Evolutionary conservation across 2,797 vertebrate species (phyloP), one percentile per base, ranked within the genome.

Genomic region (Morus bassanus): DNA sequence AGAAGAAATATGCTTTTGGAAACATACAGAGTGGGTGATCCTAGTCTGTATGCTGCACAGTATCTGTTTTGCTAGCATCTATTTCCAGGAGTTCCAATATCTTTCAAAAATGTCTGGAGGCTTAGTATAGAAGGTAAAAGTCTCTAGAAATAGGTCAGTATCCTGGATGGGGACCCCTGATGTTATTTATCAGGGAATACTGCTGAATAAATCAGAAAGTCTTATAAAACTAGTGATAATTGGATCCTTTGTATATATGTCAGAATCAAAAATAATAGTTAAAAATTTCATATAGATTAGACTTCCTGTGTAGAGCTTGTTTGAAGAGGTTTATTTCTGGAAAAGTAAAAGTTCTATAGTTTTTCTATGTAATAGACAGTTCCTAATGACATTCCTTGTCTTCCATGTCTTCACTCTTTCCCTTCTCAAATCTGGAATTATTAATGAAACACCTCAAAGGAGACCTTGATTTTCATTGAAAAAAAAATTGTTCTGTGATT

Each of bases 261-360:
- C 64, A 68, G n/a, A 85, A 25, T 35, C 1, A 69, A 95, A 88
- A 80, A 74, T 24, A 77, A 43, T 19, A 70, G 10, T 46, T 53
- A 3, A 85, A 81, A 33, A 8, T 25, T 51, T 76, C 4, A 19
- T 48, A 27, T 13, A 28, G 33, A 25, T 69, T 51, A 67, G 41
- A 24, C 7, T 90, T 76, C 10, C 28, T 41, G 8, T 4, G 3
- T 21, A 60, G 28, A 80, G 2, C 39, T 60, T 30, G 6, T 43
- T 83, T 80, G 33, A 48, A 79, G 31, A 65, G 10, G 8, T 43
- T 69, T 76, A 12, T 28, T 74, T 86, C 48, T 61, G 3, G 39
- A 86, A 91, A 86, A 0, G 0, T 35, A 19, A 8, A 82, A 65
- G 5, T 72, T 77, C 68, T 2, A 1, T 41, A 5, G 2, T 17